phyloP scores from a whole-genome alignment of 2,888 invertebrate species.

The Odontothrips loti region DNA sequence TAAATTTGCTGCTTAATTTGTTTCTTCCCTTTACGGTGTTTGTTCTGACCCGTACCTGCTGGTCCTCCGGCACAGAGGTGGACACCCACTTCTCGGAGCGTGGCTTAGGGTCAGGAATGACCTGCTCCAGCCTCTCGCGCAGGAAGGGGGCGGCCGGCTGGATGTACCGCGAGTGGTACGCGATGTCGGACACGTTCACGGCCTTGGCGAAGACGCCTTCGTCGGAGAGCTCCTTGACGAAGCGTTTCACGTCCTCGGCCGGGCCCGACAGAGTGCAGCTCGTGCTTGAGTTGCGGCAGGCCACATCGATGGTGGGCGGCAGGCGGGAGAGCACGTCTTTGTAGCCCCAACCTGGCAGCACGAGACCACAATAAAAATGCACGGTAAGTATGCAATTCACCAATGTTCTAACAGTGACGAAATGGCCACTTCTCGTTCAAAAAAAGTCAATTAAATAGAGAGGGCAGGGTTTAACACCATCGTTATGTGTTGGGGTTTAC shows the following conservation, averaged over 20 bases:
- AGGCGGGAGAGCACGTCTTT: conserved; percentile 41
- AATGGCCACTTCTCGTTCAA: too few relatives aligned
- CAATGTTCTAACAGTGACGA: too few relatives aligned
- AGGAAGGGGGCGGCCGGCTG: conserved; percentile 49
- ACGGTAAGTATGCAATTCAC: too few relatives aligned
- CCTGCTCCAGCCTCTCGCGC: conserved; percentile 47
- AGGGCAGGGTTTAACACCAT: too few relatives aligned
- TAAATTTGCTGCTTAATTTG: too few relatives aligned
- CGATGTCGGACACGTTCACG: conserved; percentile 41
- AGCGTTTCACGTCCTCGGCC: conserved; percentile 55
- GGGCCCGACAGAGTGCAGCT: conserved; percentile 78
- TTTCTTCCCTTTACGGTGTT: too few relatives aligned
- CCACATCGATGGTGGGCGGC: conserved; percentile 64
- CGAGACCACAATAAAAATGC: too few relatives aligned
- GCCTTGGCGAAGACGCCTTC: conserved; percentile 40
- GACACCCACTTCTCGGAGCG: conserved; percentile 56
- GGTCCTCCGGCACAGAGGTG: conserved; percentile 51
- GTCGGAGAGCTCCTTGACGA: conserved; percentile 54
- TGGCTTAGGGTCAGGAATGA: conserved; percentile 46
- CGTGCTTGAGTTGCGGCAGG: conserved; percentile 74
- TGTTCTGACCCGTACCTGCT: conserved; percentile 35
- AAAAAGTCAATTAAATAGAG: too few relatives aligned
- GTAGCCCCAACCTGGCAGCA: conserved; percentile 39
- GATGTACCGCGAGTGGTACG: conserved; percentile 42
- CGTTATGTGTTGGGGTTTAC: conserved; percentile 34